Evolutionary conservation across 2,113 vertebrate species (phyloP).

Genomic region (Hippopotamus amphibius): DNA sequence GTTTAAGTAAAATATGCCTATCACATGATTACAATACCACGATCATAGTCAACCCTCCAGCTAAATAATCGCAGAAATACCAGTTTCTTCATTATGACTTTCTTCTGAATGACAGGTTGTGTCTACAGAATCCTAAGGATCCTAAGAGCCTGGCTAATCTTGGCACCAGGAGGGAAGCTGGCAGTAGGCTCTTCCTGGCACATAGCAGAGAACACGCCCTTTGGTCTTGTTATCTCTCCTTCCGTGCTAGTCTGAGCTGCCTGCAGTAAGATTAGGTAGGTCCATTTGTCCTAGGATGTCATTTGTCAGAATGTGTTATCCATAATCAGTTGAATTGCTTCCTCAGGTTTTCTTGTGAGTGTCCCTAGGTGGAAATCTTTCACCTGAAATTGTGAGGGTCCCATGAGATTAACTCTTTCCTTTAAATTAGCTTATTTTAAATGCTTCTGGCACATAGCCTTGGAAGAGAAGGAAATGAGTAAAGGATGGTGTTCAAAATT

Average conservation of each 20-base stretch:
- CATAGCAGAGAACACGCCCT: neutral
- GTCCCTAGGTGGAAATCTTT: neutral
- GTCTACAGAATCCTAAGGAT: neutral
- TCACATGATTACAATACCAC: neutral
- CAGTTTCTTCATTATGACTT: neutral
- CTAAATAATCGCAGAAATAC: neutral
- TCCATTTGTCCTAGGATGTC: neutral
- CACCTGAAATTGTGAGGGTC: neutral
- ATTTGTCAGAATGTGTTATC: neutral
- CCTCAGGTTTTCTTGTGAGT: neutral
- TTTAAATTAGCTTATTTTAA: conserved; percentile 25
- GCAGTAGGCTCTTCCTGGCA: neutral
- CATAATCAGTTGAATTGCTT: conserved; percentile 16
- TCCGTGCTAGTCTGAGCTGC: neutral
- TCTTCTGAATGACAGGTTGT: neutral
- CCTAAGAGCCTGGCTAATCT: neutral
- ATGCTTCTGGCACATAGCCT: neutral
- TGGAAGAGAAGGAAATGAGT: neutral
- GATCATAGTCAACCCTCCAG: neutral
- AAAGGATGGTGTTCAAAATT: neutral
- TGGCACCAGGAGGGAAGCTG: neutral
- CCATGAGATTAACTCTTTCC: neutral
- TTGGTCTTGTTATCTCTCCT: neutral
- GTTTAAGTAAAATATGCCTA: neutral
- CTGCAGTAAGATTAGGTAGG: neutral